phyloP scores from a whole-genome alignment of 1,140 invertebrate species.

The Drosophila takahashii region DNA sequence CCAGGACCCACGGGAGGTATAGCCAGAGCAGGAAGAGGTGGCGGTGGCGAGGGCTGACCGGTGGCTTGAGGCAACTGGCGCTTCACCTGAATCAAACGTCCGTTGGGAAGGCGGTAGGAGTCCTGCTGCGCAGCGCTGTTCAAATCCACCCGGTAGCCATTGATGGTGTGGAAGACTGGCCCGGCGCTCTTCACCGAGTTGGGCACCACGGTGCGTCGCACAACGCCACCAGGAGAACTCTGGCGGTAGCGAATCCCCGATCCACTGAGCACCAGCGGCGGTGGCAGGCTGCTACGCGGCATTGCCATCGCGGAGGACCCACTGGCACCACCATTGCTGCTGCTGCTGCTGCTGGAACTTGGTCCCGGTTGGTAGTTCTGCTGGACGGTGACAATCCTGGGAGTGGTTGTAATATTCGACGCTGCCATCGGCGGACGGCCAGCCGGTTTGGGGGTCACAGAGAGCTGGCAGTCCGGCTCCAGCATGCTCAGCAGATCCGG shows the following conservation, averaged over 20 bases:
- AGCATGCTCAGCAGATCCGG: constrained; percentile 83
- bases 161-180: constrained; percentile 82
- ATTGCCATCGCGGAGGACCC: constrained; percentile 2
- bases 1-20: constrained; percentile 20
- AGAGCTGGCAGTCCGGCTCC: constrained; percentile 79
- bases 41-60: constrained; percentile 8
- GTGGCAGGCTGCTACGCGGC: constrained; percentile 60
- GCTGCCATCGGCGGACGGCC: constrained; percentile 12
- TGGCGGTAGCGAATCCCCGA: constrained; percentile 71
- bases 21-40: constrained; percentile 19
- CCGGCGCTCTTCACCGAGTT: constrained; percentile 47
- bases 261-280: constrained; percentile 73
- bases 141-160: constrained; percentile 82
- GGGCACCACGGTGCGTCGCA: constrained; percentile 64
- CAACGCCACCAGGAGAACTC: constrained; percentile 17
- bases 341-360: constrained; percentile 21
- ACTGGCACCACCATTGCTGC: constrained; percentile 9
- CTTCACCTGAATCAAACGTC: constrained; percentile 82
- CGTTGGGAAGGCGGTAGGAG: constrained; percentile 80
- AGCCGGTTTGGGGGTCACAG: constrained; percentile 49
- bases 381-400: constrained; percentile 73
- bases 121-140: constrained; percentile 83
- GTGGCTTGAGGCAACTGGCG: constrained; percentile 59
- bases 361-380: constrained; percentile 61
- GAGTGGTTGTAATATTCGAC: constrained; percentile 49